Base-by-base conservation (phyloP, 2,113 vertebrate species). In the Panthera leo region DNA sequence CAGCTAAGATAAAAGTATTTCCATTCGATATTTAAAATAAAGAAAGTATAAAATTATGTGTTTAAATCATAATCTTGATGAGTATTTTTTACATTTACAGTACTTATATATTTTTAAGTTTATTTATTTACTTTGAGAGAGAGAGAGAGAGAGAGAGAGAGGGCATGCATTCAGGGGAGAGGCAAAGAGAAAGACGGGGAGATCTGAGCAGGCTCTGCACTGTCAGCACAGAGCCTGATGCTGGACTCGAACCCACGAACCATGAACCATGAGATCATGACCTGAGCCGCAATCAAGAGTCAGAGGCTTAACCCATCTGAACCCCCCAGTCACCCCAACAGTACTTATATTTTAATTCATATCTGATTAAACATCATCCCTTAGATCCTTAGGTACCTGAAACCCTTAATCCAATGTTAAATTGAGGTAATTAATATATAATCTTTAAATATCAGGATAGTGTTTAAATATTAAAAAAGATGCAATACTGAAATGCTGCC, bases 1-100 rank as follows among this genome's bases (percentile, higher is more conserved):
- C 36, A 85, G 13, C 15, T 53, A 92, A 82, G 16, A 18, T 92
- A 73, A 70, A 67, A 39, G 18, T 61, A 42, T 67, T 87, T 89
- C 51, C 15, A 85, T 67, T 89, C 88, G 71, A 82, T 93, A 84
- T 75, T 92, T 88, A 45, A 70, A 76, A 70, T 58, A 82, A 89
- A 71, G 48, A 45, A 70, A 75, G 70, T 55, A 36, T 63, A 78
- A 36, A 91, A 51, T 27, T 73, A 76, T 65, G 3, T 39, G 14
- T 76, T 84, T 68, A 90, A 73, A 8, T 45, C 73, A 84, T 76
- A 45, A 36, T 67, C 42, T 71, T 95, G 15, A 70, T 21, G 61
- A 92, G 48, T 3, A 94, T 53, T 94, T 94, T 87, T 95, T 63
- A 89, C 9, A 73, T 70, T 48, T 19, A 70, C 4, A 78, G 3